Conservation (phyloP, 2,797 vertebrate species). For the Falco biarmicus region DNA sequence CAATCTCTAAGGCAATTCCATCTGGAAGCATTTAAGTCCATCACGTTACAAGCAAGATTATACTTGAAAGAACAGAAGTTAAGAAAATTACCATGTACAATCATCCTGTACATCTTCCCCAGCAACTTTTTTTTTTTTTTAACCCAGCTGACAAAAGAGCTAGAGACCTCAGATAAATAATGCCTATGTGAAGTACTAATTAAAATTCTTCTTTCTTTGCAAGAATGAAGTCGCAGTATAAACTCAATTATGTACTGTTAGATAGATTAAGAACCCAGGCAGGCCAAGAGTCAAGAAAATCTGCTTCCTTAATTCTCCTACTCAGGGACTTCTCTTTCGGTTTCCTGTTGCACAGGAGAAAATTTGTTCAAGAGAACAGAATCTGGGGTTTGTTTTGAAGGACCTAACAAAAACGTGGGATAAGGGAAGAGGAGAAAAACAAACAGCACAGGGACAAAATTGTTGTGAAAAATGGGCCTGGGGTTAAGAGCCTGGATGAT, state of each 20-base stretch:
- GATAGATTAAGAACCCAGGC: background rate
- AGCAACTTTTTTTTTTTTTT: background rate
- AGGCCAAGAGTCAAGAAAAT: background rate
- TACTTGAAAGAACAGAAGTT: background rate
- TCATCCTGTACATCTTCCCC: background rate
- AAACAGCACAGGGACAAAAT: background rate
- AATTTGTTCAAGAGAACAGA: background rate
- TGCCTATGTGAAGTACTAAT: background rate
- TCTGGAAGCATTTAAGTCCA: background rate
- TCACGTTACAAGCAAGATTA: background rate
- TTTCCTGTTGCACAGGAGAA: background rate
- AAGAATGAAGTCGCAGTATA: background rate
- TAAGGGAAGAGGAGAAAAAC: background rate
- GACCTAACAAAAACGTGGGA: background rate
- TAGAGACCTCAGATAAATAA: background rate
- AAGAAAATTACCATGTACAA: background rate
- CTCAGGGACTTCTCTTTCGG: background rate
- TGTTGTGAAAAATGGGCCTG: background rate
- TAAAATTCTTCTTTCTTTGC: background rate
- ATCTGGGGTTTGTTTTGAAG: background rate
- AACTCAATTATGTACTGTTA: background rate
- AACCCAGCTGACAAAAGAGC: background rate
- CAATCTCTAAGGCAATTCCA: background rate
- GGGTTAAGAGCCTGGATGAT: background rate
- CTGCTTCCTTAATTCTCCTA: background rate